These are phyloP conservation scores for Malthinus flaveolus DNA, from an alignment of 2,888 invertebrate species.

Conservation along the genomic window DNA sequence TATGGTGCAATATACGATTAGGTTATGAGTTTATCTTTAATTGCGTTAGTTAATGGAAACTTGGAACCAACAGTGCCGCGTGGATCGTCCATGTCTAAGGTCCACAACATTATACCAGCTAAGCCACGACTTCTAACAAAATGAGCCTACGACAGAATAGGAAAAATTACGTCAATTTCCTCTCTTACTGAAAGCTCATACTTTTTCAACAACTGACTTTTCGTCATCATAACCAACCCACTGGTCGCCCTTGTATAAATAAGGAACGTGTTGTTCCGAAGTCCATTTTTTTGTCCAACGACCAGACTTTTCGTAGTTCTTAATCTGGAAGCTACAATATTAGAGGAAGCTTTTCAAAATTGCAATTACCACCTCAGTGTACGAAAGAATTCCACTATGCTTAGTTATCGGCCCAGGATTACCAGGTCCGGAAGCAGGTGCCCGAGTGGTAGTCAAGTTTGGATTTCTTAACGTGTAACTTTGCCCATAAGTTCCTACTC, in stretches of 20 bases:
- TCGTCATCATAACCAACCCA: slow-evolving; percentile 25
- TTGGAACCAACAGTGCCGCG: slow-evolving; percentile 8
- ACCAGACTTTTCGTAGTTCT: slow-evolving; percentile 2
- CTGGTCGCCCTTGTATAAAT: slow-evolving; percentile 12
- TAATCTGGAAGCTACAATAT: background rate
- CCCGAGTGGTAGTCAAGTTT: slow-evolving; percentile 27
- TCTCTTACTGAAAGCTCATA: background rate
- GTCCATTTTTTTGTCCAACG: slow-evolving; percentile 17
- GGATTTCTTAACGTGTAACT: slow-evolving; percentile 28
- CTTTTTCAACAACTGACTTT: slow-evolving; percentile 16
- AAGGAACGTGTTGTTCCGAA: slow-evolving; percentile 19
- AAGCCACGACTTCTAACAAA: slow-evolving; percentile 49
- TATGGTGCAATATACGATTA: too few relatives aligned
- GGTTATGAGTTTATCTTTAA: too few relatives aligned
- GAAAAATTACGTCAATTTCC: background rate
- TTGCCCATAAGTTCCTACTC: slow-evolving; percentile 35
- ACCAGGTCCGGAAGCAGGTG: slow-evolving; percentile 26
- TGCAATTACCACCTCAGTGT: slow-evolving; percentile 20
- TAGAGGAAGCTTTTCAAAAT: background rate
- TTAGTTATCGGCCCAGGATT: slow-evolving; percentile 9
- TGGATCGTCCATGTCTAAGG: slow-evolving; percentile 56
- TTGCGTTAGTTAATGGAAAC: slow-evolving; percentile 15
- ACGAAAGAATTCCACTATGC: slow-evolving; percentile 11
- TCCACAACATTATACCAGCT: slow-evolving; percentile 60
- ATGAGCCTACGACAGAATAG: slow-evolving; percentile 40